Base-by-base conservation (phyloP, 2,113 vertebrate genomes). In the Aepyceros melampus region DNA sequence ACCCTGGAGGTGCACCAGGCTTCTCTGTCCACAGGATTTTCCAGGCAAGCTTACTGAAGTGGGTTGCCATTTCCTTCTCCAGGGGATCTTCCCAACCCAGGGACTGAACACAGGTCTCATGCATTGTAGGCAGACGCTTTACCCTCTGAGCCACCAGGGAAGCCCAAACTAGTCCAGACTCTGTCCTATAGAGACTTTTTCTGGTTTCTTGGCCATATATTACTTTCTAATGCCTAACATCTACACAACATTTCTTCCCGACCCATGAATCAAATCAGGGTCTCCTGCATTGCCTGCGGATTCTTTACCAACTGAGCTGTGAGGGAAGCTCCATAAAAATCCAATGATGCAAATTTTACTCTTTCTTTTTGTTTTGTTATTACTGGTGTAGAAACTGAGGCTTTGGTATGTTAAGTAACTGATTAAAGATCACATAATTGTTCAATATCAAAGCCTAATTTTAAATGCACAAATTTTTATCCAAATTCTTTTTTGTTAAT, bases 361-460 rank as follows among this genome's bases (percentile, higher is more conserved):
- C 16, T 40, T 40, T n/a, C 49, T 45, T 8, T 74, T 58, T 74
- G 9, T 27, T 89, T 82, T 82, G 40, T 36, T 84, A 85, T 67
- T 92, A 33, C 33, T 3, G 43, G 2, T 89, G 11, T 82, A 55
- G 23, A 95, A 79, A 88, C 40, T 36, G 15, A 92, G 17, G 14
- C 3, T 62, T 27, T 27, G 23, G 5, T 88, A 36, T 91, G 13
- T n/a, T 82, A 83, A 79, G 8, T 29, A 62, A 89, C 7, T 55
- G 79, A 43, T 79, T 60, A 84, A 85, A 84, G 16, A 25, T 49
- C 19, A 56, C n/a, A 51, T 95, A 89, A 87, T 89, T 92, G 92
- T 96, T 64, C 92, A 95, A 90, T 78, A 14, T 40, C 8, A 96
- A 82, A 88, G 23, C 21, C 7, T 62, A 92, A 87, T 91, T 90